These are phyloP conservation scores for Drosophila neonasuta DNA, from an alignment of 2,888 invertebrate genomes.

Conservation along the genomic window DNA sequence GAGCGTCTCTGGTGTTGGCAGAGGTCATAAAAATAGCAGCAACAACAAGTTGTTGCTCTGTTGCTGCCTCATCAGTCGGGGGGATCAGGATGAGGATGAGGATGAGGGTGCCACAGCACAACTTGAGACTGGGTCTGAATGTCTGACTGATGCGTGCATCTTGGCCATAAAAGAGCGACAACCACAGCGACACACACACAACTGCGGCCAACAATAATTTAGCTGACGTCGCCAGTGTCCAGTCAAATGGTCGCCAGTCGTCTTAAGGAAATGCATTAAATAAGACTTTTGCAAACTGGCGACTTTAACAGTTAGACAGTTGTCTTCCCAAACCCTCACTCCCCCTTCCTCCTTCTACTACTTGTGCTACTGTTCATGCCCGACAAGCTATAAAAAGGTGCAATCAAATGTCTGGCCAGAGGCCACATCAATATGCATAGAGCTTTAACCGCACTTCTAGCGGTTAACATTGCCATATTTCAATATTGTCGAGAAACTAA, in stretches of 20 bases:
- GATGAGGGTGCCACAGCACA: constrained; percentile 37
- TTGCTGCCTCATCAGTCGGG: constrained; percentile 1
- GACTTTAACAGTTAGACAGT: constrained; percentile 64
- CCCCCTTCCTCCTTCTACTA: background rate
- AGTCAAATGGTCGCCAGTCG: constrained; percentile 57
- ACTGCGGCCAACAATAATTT: constrained; percentile 61
- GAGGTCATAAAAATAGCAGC: constrained; percentile 73
- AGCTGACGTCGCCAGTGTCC: constrained; percentile 65
- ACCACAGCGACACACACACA: constrained; percentile 43
- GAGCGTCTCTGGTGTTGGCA: constrained; percentile 59
- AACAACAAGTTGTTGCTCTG: constrained; percentile 10
- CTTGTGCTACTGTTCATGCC: constrained; percentile 32
- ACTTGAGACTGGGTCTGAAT: constrained; percentile 24
- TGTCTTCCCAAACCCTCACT: constrained; percentile 5
- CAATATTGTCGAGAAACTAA: background rate
- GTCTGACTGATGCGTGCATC: constrained; percentile 73
- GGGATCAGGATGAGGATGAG: background rate
- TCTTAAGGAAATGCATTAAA: constrained; percentile 75
- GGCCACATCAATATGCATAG: constrained; percentile 19
- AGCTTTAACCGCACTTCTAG: constrained; percentile 10
- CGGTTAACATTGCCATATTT: constrained; percentile 2
- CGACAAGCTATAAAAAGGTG: constrained; percentile 29
- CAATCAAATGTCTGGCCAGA: constrained; percentile 37
- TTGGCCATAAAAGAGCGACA: constrained; percentile 73
- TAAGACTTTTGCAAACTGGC: constrained; percentile 51